phyloP scores from a whole-genome alignment of 2,888 invertebrate genomes.

The Onchidella celtica region DNA sequence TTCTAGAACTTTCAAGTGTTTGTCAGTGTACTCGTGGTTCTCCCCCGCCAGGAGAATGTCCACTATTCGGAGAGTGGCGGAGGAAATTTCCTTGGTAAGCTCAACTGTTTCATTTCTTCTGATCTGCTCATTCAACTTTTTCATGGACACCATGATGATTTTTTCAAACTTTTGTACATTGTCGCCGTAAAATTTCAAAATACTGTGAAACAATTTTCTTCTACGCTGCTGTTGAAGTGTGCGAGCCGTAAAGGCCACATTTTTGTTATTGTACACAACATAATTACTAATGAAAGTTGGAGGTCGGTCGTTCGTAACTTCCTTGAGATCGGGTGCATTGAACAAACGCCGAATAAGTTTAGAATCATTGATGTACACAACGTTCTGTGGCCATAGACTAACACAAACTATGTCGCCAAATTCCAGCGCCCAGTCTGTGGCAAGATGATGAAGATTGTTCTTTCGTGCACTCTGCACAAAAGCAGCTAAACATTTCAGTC shows the following conservation, averaged over 20 bases:
- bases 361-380: constrained; percentile 44
- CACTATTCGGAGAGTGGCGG: constrained; percentile 33
- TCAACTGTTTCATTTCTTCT: background rate
- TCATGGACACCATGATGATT: constrained; percentile 28
- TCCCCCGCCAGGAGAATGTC: constrained; percentile 22
- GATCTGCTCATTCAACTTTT: constrained; percentile 29
- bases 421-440: background rate
- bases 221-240: constrained; percentile 17
- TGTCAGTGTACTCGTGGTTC: background rate
- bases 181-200: constrained; percentile 47
- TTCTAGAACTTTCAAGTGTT: background rate
- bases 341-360: constrained; percentile 39
- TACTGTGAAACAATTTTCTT: constrained; percentile 44
- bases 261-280: constrained; percentile 40
- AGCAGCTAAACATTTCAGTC: background rate
- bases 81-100: constrained; percentile 18
- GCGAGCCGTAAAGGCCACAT: constrained; percentile 34
- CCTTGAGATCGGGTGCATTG: constrained; percentile 9
- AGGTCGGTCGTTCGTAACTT: constrained; percentile 45
- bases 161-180: constrained; percentile 43
- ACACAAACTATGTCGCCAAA: constrained; percentile 21
- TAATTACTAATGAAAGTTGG: constrained; percentile 44
- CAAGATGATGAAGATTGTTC: constrained; percentile 4
- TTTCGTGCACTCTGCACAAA: background rate
- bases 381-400: background rate